Percentiles rank a stretch among this genome's conserved stretches.
Conservation (phyloP, 2,888 invertebrate genomes). For the Camptogramma bilineatum region DNA sequence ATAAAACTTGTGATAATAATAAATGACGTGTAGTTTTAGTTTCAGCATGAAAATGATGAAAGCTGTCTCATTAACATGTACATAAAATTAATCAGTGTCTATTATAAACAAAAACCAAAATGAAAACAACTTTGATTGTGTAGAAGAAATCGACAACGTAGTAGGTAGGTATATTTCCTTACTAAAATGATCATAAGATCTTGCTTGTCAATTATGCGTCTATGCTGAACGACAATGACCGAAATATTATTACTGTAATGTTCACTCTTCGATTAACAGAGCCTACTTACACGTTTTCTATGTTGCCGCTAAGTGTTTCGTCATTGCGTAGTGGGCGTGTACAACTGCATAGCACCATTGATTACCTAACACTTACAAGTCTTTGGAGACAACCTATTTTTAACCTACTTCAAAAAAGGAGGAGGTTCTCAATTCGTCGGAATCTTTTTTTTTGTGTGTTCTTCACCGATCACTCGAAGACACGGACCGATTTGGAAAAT, state of each 20-base stretch:
- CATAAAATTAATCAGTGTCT: no score
- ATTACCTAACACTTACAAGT: constrained; percentile 46
- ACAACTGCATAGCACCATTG: constrained; percentile 26
- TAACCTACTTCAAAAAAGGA: no score
- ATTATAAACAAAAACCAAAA: not conserved
- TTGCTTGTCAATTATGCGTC: not conserved
- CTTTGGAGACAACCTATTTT: constrained; percentile 1
- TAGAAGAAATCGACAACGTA: not conserved
- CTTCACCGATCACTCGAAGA: no score
- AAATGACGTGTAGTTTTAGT: not conserved
- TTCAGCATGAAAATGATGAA: not conserved
- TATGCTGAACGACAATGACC: constrained; percentile 40
- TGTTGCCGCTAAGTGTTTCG: constrained; percentile 57
- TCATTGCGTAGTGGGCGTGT: constrained; percentile 46
- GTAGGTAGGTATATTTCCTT: no score
- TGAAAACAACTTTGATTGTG: not conserved
- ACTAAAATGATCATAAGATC: no score
- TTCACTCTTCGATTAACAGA: constrained; percentile 26
- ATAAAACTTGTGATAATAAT: constrained; percentile 28
- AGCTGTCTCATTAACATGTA: not conserved
- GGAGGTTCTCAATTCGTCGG: no score
- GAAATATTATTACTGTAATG: constrained; percentile 40
- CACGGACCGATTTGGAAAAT: no score
- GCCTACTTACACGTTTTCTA: constrained; percentile 43
- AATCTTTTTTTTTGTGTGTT: no score